Evolutionary conservation across 2,888 invertebrate genomes (phyloP), one percentile per base, ranked within the genome.

Genomic region (Cephus spinipes): DNA sequence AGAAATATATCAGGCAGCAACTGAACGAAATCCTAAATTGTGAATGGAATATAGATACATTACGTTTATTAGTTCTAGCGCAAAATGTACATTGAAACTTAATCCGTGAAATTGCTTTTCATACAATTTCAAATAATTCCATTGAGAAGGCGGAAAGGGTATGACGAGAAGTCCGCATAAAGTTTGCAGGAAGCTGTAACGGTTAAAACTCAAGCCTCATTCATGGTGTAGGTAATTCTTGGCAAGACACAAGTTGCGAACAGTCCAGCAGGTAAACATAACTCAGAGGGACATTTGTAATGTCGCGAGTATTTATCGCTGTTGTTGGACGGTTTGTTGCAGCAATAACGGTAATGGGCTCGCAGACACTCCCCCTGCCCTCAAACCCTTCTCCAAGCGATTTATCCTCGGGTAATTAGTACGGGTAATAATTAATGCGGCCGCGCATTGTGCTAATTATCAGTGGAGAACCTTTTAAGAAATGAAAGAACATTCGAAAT

Each of bases 341-440:
- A 87, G 91, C 89, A 91, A 91, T 91, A 91, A 91, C 87, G 90
- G 85, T 91, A 91, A 91, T 91, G 91, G 91, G 86, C 86, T 87
- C 84, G 55, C 84, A 85, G 83, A 6, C 15, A 55, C 84, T 83
- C 81, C 74, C 80, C 78, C 82, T 69, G 15, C 40, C 71, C 69
- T 76, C 73, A 73, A 76, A 73, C 77, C 79, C 79, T 77, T 79
- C 68, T 69, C 79, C 75, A 69, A 88, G 89, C 91, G 91, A 91
- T 91, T 91, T 91, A 91, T 91, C 91, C 90, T 89, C 87, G 88
- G 89, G 89, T 91, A 91, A 91, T 91, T 91, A 91, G 91, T 87
- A 87, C 88, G 87, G 86, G 88, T 88, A 91, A 91, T 91, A 91
- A 91, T 91, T 91, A 91, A 91, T 91, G 91, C 87, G 83, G 86